Conservation (phyloP, 2,113 vertebrate genomes). For the Gallinago paraguaiae region DNA sequence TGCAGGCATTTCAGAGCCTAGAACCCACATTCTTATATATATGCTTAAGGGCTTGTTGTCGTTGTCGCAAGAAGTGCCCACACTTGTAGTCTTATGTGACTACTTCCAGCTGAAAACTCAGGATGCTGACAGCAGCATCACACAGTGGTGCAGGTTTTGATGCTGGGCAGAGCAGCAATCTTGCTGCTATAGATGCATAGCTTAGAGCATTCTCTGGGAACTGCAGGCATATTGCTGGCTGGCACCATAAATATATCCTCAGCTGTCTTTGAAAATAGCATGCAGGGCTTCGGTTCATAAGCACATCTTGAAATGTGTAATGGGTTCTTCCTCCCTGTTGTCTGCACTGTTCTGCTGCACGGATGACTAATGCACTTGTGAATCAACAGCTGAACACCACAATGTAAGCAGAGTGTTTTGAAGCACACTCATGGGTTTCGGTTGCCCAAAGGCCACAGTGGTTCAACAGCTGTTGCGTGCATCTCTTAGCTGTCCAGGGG, state of each 20-base stretch:
- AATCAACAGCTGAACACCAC: not conserved
- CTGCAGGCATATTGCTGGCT: not conserved
- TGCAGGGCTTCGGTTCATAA: not conserved
- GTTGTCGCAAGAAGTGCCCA: not conserved
- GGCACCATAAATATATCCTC: not conserved
- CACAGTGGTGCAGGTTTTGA: not conserved
- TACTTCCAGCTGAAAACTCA: not conserved
- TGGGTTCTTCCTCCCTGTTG: not conserved
- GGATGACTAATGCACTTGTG: constrained; percentile 8
- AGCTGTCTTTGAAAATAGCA: not conserved
- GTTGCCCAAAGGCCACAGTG: not conserved
- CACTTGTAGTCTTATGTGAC: not conserved
- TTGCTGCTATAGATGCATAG: not conserved
- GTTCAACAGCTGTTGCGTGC: not conserved
- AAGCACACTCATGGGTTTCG: not conserved
- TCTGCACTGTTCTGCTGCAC: not conserved
- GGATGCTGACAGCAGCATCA: not conserved
- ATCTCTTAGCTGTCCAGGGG: not conserved
- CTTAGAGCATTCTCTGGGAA: not conserved
- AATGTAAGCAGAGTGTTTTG: not conserved
- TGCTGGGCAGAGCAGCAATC: not conserved
- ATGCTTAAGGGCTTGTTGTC: not conserved
- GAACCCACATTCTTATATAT: not conserved
- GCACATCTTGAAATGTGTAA: not conserved
- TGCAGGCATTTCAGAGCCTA: not conserved